A percentile compares a stretch with the other conserved stretches of the same genome.
Conservation (phyloP, 2,797 vertebrate species). For the Clarias laeviceps region DNA sequence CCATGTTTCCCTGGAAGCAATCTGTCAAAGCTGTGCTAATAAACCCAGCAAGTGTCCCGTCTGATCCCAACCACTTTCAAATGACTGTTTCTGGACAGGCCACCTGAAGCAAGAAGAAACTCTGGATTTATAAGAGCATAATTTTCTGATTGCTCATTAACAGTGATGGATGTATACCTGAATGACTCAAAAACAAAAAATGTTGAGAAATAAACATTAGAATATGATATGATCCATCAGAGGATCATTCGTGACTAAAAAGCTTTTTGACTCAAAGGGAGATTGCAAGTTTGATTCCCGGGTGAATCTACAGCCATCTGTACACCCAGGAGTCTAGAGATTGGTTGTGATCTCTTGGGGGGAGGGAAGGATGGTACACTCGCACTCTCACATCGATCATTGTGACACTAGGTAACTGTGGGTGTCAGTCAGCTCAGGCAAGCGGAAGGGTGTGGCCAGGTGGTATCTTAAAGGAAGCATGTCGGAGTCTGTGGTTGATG, state of each 20-base stretch:
- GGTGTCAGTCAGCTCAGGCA: no score
- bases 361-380: no score
- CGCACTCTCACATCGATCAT: no score
- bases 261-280: not conserved
- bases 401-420: no score
- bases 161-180: not conserved
- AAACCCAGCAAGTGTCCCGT: constrained; percentile 3
- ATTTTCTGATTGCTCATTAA: not conserved
- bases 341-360: no score
- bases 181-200: not conserved
- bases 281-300: not conserved
- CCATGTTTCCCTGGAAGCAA: constrained; percentile 3
- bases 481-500: no score
- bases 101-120: not conserved
- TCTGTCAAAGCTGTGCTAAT: constrained; percentile 20
- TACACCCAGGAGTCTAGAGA: not conserved
- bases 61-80: not conserved
- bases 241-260: not conserved
- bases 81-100: not conserved
- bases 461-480: no score
- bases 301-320: no score
- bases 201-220: not conserved
- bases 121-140: not conserved
- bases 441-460: no score
- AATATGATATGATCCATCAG: not conserved